A percentile compares a stretch with the other conserved stretches of the same genome.
Evolutionary conservation across 2,797 vertebrate genomes (phyloP).

Genomic region (Etheostoma nigrum): DNA sequence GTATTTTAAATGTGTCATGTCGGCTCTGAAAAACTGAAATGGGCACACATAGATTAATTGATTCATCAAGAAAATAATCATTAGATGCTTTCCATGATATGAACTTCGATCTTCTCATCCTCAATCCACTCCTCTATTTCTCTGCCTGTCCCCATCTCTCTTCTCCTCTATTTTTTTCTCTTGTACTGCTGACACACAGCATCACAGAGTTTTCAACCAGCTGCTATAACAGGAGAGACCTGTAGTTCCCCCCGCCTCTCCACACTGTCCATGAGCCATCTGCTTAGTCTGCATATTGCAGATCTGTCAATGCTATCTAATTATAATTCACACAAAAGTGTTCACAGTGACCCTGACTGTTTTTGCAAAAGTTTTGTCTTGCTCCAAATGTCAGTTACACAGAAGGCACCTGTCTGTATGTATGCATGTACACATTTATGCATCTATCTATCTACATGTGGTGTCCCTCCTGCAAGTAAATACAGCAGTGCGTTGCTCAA

Average conservation of each 20-base stretch:
- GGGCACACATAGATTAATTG: neutral
- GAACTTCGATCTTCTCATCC: neutral
- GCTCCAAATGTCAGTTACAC: conserved; percentile 47
- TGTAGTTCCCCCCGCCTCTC: conserved; percentile 44
- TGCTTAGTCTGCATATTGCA: conserved; percentile 73
- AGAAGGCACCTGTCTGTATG: conserved; percentile 22
- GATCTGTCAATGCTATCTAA: conserved; percentile 75
- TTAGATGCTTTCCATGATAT: neutral
- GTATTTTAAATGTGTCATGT: neutral
- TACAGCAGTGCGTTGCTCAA: conserved; percentile 26
- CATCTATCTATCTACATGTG: conserved; percentile 12
- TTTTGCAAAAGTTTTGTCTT: conserved; percentile 58
- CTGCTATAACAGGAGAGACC: conserved; percentile 64
- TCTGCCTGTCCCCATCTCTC: conserved; percentile 6
- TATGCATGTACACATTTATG: neutral
- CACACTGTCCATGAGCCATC: conserved; percentile 71
- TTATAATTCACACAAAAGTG: conserved; percentile 72
- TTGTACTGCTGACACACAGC: conserved; percentile 55
- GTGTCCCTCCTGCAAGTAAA: conserved; percentile 28
- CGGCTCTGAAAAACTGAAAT: neutral
- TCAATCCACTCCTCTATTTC: neutral
- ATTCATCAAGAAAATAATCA: neutral
- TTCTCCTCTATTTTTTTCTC: conserved; percentile 7
- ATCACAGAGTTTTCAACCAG: conserved; percentile 58
- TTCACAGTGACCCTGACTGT: conserved; percentile 64